Evolutionary conservation across 2,797 vertebrate genomes (phyloP), one percentile per base, ranked within the genome.

Genomic region (Falco rusticolus): DNA sequence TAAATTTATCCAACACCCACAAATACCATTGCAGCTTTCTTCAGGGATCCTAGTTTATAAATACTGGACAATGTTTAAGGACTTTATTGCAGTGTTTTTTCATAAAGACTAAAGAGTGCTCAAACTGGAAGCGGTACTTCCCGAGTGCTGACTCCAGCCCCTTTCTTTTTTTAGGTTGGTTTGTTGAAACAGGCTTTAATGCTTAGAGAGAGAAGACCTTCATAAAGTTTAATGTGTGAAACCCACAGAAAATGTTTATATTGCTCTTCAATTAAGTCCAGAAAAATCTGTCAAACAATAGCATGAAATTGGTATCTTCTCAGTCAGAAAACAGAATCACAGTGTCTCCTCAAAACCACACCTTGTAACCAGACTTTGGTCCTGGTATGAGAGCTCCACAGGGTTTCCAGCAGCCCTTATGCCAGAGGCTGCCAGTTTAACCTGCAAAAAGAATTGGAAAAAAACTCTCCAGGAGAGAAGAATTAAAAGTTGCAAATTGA

Each of bases 241-340:
- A 34, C 47, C n/a, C 41, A 91, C 53, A 75, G 70, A 89, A 96
- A 95, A 95, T 51, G 60, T 31, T 90, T 88, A 51, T 33, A 74
- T 18, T 65, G 26, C 29, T 72, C 48, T 65, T 84, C 20, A 72
- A 15, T 54, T 66, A 87, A 54, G 16, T 56, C 56, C 64, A 50
- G 33, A 86, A 93, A 91, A 88, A 39, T 82, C 19, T 37, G 12
- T 57, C 34, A 84, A 90, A 90, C 28, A 75, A 65, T 17, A 78
- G 37, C 26, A 87, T 43, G 37, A 78, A 68, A 95, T 5, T 16
- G 57, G 9, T 82, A 87, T 56, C 4, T 75, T 77, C 39, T 70
- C 41, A 69, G 65, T 68, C 48, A 87, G 57, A 84, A 93, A 78
- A 37, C 24, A 70, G 60, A 93, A 91, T 85, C 56, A 64, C 45